Evolutionary conservation across 2,888 invertebrate species (phyloP), one percentile per base, ranked within the genome.

Genomic region (Megamerina dolium): DNA sequence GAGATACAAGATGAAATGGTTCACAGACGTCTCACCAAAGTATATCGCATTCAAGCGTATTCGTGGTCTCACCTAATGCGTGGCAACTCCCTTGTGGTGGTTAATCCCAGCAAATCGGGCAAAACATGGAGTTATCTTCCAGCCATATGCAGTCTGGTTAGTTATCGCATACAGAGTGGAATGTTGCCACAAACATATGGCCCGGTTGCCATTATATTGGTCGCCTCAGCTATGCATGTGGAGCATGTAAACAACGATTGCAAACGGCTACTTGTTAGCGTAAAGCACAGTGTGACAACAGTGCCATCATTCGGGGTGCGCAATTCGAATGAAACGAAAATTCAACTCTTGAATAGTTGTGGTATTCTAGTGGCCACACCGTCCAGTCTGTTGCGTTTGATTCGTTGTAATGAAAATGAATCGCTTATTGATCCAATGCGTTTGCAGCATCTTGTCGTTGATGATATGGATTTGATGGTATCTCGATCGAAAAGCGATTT

Each of bases 351-450:
- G 1, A 81, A 81, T 54, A 82, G 84, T 0, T 83, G 83, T 60
- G 83, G 86, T 54, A 70, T 89, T 34, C 68, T 89, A 27, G 75
- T 89, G 3, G 75, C 82, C 6, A 87, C 87, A 0, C 84, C 87
- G 0, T 66, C 75, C 1, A 75, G 77, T 61, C 64, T 79, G 58
- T 53, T 74, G 46, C 59, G 80, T 55, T 59, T 79, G 62, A 48
- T 76, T 56, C 48, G 73, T 53, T 59, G 64, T 60, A 74, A 61
- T 60, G 74, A 56, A 48, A 65, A 70, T 16, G 60, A 59, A 36
- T 45, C 51, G 3, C 59, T 76, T 5, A 68, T 84, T 0, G 79
- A 81, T 59, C 71, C 85, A 3, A 73, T 77, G 6, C 72, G 81
- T 18, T 66, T 88, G 2, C 76, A 77, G 12, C 81, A 81, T 53